These are phyloP conservation scores for Anguilla marmorata DNA, from an alignment of 2,797 vertebrate species.

Conservation along the genomic window DNA sequence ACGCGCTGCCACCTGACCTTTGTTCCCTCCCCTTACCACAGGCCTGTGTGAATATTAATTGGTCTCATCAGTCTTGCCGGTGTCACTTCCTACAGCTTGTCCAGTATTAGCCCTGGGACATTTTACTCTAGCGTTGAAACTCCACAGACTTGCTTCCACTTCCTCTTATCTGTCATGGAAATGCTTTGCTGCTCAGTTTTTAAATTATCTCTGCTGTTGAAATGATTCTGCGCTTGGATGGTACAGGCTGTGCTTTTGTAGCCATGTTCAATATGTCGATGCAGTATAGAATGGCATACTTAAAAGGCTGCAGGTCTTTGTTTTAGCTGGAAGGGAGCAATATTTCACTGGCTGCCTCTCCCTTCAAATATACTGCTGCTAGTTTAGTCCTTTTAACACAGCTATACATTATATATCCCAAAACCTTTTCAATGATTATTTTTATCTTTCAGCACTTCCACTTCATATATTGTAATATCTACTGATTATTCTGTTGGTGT, in stretches of 20 bases:
- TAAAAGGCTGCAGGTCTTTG: neutral
- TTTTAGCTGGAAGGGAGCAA: neutral
- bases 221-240: neutral
- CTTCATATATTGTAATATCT: neutral
- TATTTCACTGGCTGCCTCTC: neutral
- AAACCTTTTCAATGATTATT: neutral
- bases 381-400: neutral
- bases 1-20: neutral
- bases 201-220: neutral
- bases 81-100: neutral
- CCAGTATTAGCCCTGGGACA: neutral
- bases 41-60: neutral
- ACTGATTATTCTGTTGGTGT: neutral
- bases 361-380: neutral
- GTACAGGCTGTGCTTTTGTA: neutral
- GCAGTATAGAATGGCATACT: neutral
- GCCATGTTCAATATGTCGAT: neutral
- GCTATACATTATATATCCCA: neutral
- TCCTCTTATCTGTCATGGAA: neutral
- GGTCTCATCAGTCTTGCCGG: neutral
- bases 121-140: neutral
- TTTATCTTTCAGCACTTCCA: neutral
- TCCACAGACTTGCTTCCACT: neutral
- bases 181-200: neutral
- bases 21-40: neutral